A percentile compares a stretch with the other conserved stretches of the same genome.
Evolutionary conservation across 2,797 vertebrate species (phyloP).

Genomic region (Cryptoprocta ferox): DNA sequence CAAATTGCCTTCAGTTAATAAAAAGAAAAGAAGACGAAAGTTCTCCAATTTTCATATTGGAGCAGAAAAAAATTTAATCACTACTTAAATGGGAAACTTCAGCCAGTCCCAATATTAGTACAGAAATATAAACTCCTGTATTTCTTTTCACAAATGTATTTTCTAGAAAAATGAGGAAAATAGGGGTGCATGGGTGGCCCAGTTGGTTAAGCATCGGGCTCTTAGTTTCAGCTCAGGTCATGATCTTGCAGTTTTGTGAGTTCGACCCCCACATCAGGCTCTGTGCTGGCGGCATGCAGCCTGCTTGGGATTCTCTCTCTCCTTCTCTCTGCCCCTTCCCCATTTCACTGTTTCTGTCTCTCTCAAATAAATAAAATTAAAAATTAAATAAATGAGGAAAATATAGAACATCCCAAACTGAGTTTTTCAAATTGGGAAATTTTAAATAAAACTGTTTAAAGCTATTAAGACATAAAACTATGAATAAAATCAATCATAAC

Average conservation of each 20-base stretch:
- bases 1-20: neutral
- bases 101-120: neutral
- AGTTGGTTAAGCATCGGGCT: too few species aligned
- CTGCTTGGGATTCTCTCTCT: too few species aligned
- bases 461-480: neutral
- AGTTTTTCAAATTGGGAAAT: neutral
- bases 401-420: neutral
- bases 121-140: neutral
- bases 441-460: constrained; percentile 38
- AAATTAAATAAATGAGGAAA: neutral
- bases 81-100: constrained; percentile 17
- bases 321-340: too few species aligned
- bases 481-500: neutral
- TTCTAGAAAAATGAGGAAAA: neutral
- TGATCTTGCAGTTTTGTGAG: too few species aligned
- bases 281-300: too few species aligned
- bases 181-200: too few species aligned
- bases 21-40: neutral
- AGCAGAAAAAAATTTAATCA: neutral
- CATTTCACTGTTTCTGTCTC: too few species aligned
- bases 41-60: neutral
- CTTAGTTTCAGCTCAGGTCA: too few species aligned
- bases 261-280: too few species aligned
- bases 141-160: constrained; percentile 17
- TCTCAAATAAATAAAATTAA: too few species aligned